Conservation (phyloP, 53 echinoderm and acorn worm genomes). For the Antedon mediterranea region DNA sequence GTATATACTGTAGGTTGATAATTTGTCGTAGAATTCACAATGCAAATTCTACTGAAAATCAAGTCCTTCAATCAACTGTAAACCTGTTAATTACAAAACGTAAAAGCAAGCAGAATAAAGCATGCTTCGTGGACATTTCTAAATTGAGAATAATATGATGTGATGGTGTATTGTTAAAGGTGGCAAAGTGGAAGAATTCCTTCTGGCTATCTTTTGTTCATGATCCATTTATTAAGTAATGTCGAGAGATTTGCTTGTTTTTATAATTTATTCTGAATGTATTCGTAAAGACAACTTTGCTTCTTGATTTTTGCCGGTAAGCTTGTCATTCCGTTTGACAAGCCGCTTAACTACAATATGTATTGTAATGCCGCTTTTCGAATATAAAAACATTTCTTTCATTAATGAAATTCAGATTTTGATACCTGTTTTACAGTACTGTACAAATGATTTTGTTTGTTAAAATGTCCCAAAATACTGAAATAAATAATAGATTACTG, state of each 20-base stretch:
- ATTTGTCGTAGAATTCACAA: background rate
- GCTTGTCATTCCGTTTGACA: no score
- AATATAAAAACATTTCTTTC: no score
- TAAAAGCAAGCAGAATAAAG: background rate
- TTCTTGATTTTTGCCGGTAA: no score
- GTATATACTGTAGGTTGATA: no score
- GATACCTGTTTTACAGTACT: no score
- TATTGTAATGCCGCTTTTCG: no score
- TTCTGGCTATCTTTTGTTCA: background rate
- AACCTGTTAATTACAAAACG: background rate
- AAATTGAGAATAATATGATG: slow-evolving; percentile 1
- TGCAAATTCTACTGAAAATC: background rate
- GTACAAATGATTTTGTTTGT: no score
- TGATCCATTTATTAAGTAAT: background rate
- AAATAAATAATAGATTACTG: no score
- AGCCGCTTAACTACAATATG: no score
- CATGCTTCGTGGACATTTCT: background rate
- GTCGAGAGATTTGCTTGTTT: background rate
- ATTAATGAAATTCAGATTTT: no score
- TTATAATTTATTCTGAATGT: background rate
- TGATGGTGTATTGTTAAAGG: background rate
- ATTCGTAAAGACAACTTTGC: no score
- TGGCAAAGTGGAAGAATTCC: background rate
- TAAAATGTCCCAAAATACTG: no score
- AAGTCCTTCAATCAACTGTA: background rate